phyloP scores from a whole-genome alignment of 2,113 vertebrate genomes.

The Antechinus stuartii region DNA sequence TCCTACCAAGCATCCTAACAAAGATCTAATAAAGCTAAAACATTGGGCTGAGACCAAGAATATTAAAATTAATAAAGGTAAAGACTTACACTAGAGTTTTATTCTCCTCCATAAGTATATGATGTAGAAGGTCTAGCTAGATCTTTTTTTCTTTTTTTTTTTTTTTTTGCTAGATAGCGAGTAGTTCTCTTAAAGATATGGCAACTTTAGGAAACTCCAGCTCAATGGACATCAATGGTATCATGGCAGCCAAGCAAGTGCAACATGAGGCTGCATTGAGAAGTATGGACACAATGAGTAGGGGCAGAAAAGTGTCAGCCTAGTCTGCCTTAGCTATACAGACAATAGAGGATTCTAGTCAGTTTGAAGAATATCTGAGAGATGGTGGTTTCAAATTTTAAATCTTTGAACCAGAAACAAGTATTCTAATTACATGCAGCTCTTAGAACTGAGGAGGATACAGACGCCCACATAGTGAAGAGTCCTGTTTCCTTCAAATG shows the following conservation, averaged over 20 bases:
- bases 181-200: background rate
- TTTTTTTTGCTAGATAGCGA: no score
- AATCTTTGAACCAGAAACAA: background rate
- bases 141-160: no score
- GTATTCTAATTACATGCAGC: background rate
- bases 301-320: background rate
- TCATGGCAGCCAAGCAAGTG: background rate
- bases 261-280: background rate
- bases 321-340: background rate
- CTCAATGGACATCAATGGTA: background rate
- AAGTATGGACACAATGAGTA: background rate
- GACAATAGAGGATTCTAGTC: background rate
- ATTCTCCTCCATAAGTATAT: background rate
- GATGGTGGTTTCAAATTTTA: background rate
- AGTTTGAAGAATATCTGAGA: background rate
- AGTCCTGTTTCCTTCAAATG: background rate
- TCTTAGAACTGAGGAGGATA: background rate
- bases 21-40: background rate
- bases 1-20: background rate
- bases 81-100: background rate
- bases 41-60: background rate
- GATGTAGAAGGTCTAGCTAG: background rate
- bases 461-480: background rate
- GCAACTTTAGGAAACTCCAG: background rate
- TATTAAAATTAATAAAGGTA: background rate